phyloP scores from a whole-genome alignment of 2,113 vertebrate species.

The Mixornis gularis region DNA sequence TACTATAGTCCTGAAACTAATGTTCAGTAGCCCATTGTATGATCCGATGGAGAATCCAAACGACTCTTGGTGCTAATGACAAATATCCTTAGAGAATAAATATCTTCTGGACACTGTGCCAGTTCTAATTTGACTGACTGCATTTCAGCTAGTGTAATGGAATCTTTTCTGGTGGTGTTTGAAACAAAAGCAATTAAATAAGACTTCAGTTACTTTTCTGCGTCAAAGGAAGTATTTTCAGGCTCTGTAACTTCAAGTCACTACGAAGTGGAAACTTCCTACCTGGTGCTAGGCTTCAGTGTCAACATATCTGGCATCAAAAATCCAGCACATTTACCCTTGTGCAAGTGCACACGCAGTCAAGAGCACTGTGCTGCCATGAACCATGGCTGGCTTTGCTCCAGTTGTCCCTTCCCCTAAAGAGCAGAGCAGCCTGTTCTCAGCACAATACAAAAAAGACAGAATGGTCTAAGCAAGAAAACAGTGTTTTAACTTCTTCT shows the following conservation, averaged over 20 bases:
- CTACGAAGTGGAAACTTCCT: not conserved
- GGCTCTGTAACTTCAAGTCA: not conserved
- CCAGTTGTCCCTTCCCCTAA: not conserved
- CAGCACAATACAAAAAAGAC: not conserved
- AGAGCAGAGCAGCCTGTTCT: not conserved
- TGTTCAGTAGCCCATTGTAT: not conserved
- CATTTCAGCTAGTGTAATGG: not conserved
- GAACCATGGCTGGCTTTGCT: not conserved
- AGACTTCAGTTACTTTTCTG: not conserved
- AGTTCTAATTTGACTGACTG: not conserved
- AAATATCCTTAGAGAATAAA: conserved; percentile 43
- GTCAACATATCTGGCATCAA: not conserved
- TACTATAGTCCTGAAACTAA: conserved; percentile 30
- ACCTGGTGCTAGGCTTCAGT: not conserved
- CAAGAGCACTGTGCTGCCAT: not conserved
- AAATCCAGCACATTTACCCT: not conserved
- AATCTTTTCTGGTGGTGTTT: not conserved
- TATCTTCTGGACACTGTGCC: not conserved
- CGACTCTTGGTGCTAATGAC: conserved; percentile 7
- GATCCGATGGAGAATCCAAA: conserved; percentile 7
- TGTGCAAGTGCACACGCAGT: not conserved
- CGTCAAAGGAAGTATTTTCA: not conserved
- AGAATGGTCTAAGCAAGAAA: not conserved
- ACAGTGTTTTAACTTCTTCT: not conserved
- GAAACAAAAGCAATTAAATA: not conserved